Evolutionary conservation across 2,797 vertebrate species (phyloP).

Genomic region (Adelosebastes latens): DNA sequence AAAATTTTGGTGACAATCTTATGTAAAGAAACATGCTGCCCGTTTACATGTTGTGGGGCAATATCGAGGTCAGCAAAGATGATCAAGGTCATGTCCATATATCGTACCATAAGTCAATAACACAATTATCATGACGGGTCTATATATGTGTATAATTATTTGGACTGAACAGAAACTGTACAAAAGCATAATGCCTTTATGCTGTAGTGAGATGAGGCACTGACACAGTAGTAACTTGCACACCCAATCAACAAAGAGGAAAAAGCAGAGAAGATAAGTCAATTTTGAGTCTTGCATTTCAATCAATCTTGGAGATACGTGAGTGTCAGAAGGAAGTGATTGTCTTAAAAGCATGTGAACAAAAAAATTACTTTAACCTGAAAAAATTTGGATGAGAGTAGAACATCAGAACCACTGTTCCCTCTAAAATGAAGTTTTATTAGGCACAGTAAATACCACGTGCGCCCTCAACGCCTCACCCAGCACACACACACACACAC

Average conservation of each 20-base stretch:
- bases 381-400: not conserved
- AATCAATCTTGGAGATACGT: not conserved
- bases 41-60: not conserved
- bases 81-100: not conserved
- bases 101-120: not conserved
- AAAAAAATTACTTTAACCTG: not conserved
- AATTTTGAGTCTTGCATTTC: not conserved
- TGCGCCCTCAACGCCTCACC: not conserved
- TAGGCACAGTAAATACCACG: conserved; percentile 16
- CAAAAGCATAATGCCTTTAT: not conserved
- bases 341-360: not conserved
- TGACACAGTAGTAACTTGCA: not conserved
- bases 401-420: conserved; percentile 7
- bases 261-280: not conserved
- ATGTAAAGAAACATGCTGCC: not conserved
- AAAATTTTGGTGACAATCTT: not conserved
- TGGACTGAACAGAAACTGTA: not conserved
- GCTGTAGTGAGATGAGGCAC: not conserved
- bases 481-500: conserved; percentile 5
- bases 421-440: conserved; percentile 22
- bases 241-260: not conserved
- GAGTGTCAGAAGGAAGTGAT: not conserved
- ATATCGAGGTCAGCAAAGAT: not conserved
- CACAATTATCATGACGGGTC: not conserved
- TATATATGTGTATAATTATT: not conserved